These are phyloP conservation scores for Stenolophus ochropezus DNA, from an alignment of 2,888 invertebrate genomes.

Conservation along the genomic window DNA sequence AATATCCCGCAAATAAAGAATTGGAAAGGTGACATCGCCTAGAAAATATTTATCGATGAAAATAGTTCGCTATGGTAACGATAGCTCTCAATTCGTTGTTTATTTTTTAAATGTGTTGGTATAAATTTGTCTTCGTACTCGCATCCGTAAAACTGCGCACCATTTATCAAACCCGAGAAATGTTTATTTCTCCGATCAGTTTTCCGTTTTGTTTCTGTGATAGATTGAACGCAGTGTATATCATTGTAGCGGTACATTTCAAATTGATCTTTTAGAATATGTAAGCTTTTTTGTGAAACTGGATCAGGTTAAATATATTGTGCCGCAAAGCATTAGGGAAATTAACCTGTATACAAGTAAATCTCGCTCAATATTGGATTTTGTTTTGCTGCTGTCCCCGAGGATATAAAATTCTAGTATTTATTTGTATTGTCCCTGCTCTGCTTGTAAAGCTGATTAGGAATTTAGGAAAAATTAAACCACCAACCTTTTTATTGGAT, in stretches of 20 bases:
- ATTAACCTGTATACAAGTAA: slow-evolving; percentile 32
- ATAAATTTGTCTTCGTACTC: slow-evolving; percentile 14
- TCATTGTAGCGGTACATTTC: not conserved
- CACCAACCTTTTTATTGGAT: too few species aligned
- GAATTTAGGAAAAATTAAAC: not conserved
- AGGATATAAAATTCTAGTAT: slow-evolving; percentile 6
- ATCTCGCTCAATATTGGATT: slow-evolving; percentile 26
- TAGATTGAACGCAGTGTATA: slow-evolving; percentile 3
- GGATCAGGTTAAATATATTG: slow-evolving; percentile 19
- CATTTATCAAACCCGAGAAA: slow-evolving; percentile 26
- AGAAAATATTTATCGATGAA: not conserved
- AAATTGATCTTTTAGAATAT: not conserved
- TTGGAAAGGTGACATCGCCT: not conserved
- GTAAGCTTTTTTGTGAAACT: slow-evolving; percentile 1
- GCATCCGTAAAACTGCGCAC: not conserved
- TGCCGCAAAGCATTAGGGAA: slow-evolving; percentile 26
- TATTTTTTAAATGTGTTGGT: slow-evolving; percentile 27
- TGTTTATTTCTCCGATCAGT: slow-evolving; percentile 30
- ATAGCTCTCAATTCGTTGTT: slow-evolving; percentile 24
- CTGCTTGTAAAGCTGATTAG: not conserved
- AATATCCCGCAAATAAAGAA: not conserved
- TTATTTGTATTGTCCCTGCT: slow-evolving; percentile 18
- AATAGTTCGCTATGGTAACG: slow-evolving; percentile 1
- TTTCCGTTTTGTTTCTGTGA: slow-evolving; percentile 6
- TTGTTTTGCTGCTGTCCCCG: slow-evolving; percentile 21